phyloP scores from a whole-genome alignment of 1,140 invertebrate genomes.

The Pachyrhynchus sulphureomaculatus region DNA sequence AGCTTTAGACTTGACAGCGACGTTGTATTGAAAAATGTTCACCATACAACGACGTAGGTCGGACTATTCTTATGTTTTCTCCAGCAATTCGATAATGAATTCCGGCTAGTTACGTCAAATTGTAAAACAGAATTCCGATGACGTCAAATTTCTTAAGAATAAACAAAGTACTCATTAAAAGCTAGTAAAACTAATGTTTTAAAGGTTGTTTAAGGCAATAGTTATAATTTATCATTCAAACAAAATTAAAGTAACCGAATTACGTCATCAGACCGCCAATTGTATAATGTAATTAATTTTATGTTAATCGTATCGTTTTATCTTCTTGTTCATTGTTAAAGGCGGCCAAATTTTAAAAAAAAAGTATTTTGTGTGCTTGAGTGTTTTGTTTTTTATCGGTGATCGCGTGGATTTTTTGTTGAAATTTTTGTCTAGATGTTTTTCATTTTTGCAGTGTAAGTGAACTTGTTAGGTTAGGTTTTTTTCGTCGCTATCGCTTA shows the following conservation, averaged over 20 bases:
- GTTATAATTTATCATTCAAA: conserved; percentile 14
- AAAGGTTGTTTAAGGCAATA: conserved; percentile 4
- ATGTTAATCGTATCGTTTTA: conserved; percentile 17
- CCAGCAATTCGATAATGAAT: too few species aligned
- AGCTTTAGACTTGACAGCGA: too few species aligned
- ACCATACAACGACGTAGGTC: too few species aligned
- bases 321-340: not conserved
- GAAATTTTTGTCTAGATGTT: too few species aligned
- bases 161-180: not conserved
- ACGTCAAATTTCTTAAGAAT: conserved; percentile 12
- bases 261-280: conserved; percentile 8
- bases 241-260: not conserved
- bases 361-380: not conserved
- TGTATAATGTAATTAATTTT: conserved; percentile 19
- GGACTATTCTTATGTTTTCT: too few species aligned
- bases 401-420: too few species aligned
- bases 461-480: too few species aligned
- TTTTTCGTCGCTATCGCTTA: too few species aligned
- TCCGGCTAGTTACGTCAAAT: not conserved
- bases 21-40: too few species aligned
- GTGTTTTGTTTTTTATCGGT: not conserved
- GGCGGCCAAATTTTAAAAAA: not conserved
- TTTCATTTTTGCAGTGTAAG: too few species aligned
- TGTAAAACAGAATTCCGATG: not conserved
- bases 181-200: not conserved